phyloP scores from a whole-genome alignment of 2,113 vertebrate species.

The Leucopsar rothschildi region DNA sequence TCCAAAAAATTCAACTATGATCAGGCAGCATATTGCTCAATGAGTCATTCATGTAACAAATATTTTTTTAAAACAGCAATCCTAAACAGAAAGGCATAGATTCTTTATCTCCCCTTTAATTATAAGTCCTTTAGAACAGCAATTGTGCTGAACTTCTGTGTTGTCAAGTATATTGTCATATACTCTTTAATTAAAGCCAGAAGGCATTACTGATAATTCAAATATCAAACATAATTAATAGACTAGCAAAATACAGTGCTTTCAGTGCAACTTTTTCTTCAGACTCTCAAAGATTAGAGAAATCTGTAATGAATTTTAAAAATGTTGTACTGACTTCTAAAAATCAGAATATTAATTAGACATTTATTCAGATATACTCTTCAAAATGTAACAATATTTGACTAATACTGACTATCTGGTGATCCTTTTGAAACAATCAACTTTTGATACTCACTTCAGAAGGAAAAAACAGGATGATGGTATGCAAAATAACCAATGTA shows the following conservation, averaged over 20 bases:
- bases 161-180: background rate
- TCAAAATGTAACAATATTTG: background rate
- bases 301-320: background rate
- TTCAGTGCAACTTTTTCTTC: background rate
- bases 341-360: background rate
- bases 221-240: background rate
- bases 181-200: background rate
- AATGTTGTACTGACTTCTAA: background rate
- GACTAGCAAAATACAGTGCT: background rate
- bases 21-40: background rate
- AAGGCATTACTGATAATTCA: background rate
- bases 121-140: background rate
- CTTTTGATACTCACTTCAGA: constrained; percentile 67
- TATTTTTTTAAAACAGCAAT: background rate
- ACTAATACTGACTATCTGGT: background rate
- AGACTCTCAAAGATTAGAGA: background rate
- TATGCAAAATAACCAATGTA: constrained; percentile 81
- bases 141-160: background rate
- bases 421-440: background rate
- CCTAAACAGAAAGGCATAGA: background rate
- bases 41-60: background rate
- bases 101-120: background rate
- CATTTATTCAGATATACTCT: background rate
- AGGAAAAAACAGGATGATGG: constrained; percentile 71
- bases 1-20: background rate